Base-by-base conservation (phyloP, 2,888 invertebrate species). In the Drosophila melanosoma region DNA sequence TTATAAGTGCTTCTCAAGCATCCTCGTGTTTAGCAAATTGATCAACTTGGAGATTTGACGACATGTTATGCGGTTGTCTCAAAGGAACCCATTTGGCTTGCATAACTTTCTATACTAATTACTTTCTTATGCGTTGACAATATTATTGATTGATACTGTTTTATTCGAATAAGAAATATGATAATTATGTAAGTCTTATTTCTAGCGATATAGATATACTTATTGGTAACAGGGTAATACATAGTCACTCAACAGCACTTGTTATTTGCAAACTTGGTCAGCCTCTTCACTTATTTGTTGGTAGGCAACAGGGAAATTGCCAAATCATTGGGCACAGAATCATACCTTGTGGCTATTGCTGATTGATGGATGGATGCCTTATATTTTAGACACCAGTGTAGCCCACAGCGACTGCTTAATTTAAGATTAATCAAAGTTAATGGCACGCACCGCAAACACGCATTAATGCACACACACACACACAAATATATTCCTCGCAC, bases 391-490 rank as follows among this genome's bases (percentile, higher is more conserved):
- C 74, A 38, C 49, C 62, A 67, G 60, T 81, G 74, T 68, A 40
- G 26, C 26, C 29, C 33, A 57, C 36, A 29, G 66, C 68, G 62
- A 58, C 64, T 60, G 70, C 79, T 76, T 87, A 84, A 89, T 85
- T 74, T 72, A 61, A 72, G 82, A 84, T 87, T 89, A 87, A 86
- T 86, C 89, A 89, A 72, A 76, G 89, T 78, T 78, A 82, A 84
- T 89, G 78, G 76, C 73, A 57, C 52, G 63, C 61, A 69, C 67
- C 61, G 74, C 65, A 69, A 52, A 20, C 54, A 72, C 71, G 76
- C 67, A 79, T 35, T 66, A 26, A 67, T 38, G 60, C 48, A 59
- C 42, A 54, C n/a, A 32, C 48, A 59, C 42, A 54, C n/a, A 35
- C 35, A 33, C 49, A 45, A 51, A 68, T 10, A 57, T 17, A 23